Evolutionary conservation across 2,888 invertebrate genomes (phyloP), one percentile per base, ranked within the genome.

Genomic region (Nemoura dubitans): DNA sequence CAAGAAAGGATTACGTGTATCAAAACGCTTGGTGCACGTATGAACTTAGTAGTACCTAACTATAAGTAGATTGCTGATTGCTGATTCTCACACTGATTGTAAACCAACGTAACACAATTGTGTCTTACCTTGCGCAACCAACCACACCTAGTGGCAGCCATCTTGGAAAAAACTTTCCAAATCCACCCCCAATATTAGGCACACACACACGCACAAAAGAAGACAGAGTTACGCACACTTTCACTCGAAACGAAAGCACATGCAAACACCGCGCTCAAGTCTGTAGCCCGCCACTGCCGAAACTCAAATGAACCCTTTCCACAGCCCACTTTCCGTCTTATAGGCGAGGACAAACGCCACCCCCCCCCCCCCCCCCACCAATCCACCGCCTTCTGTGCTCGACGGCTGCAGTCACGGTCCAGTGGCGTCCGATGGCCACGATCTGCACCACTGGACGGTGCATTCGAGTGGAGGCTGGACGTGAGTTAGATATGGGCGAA

Each of bases 141-240:
- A 26, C 16, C 1, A 76, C 43, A 16, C 6, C 0, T 0, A 85
- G 85, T 21, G 85, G 28, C 30, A 7, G 76, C 85, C 76, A 85
- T 76, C 86, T 42, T 76, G 25, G 81, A 28, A 42, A 29, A 43
- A 59, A 86, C 28, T 25, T 77, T 36, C 36, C 36, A 26, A 42
- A 16, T 28, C 27, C 27, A 14, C 59, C 59, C 59, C 6, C 16
- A 59, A 21, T 21, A 21, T 7, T 59, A 6, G 85, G 25, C 27
- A 29, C 76, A n/a, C 85, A 36, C 76, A 27, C 76, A n/a, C 6
- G 21, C 21, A 16, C 59, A 59, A 36, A 36, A 36, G 10, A n/a
- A n/a, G n/a, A 36, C 36, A 36, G 10, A 36, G 5, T 1, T 21
- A 21, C 21, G 59, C 3, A 16, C 59, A 59, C 59, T 21, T 21